Conservation (phyloP, 2,797 vertebrate genomes). For the Echiichthys vipera region DNA sequence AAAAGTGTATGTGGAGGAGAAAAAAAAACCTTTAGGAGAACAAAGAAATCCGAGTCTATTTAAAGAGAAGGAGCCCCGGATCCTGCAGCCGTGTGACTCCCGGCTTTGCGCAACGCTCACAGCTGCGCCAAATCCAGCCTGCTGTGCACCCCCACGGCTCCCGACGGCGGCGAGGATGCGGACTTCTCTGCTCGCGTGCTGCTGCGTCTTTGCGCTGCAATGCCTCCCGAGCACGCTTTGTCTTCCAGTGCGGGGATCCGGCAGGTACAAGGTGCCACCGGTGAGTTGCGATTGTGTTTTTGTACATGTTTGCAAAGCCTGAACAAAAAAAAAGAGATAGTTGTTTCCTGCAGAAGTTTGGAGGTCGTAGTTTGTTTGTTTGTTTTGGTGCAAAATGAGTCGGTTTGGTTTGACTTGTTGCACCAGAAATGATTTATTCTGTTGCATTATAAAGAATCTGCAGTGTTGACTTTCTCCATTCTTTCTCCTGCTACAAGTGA, state of each 20-base stretch:
- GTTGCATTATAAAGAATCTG: slow-evolving; percentile 22
- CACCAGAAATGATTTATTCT: not conserved
- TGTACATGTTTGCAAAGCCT: not conserved
- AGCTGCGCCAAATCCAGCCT: slow-evolving; percentile 37
- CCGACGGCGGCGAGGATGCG: slow-evolving; percentile 69
- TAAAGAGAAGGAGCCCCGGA: slow-evolving; percentile 63
- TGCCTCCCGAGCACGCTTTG: slow-evolving; percentile 57
- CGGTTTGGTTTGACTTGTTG: not conserved
- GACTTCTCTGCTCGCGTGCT: slow-evolving; percentile 68
- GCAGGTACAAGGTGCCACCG: slow-evolving; percentile 71
- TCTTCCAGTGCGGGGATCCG: slow-evolving; percentile 56
- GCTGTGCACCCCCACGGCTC: slow-evolving; percentile 40
- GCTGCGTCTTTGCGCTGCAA: slow-evolving; percentile 72
- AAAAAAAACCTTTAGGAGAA: slow-evolving; percentile 64
- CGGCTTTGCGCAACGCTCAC: slow-evolving; percentile 40
- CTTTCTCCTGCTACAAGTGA: slow-evolving; percentile 16
- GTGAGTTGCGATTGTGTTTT: slow-evolving; percentile 78
- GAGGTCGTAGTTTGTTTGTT: not conserved
- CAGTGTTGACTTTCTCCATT: slow-evolving; percentile 36
- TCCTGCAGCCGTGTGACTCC: slow-evolving; percentile 50
- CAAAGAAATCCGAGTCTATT: slow-evolving; percentile 81
- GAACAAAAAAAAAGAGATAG: not conserved
- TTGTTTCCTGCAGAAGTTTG: not conserved
- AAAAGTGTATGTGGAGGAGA: slow-evolving; percentile 42
- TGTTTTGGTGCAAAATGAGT: not conserved